Base-by-base conservation (phyloP, 2,113 vertebrate genomes). In the Dermatemys mawii region DNA sequence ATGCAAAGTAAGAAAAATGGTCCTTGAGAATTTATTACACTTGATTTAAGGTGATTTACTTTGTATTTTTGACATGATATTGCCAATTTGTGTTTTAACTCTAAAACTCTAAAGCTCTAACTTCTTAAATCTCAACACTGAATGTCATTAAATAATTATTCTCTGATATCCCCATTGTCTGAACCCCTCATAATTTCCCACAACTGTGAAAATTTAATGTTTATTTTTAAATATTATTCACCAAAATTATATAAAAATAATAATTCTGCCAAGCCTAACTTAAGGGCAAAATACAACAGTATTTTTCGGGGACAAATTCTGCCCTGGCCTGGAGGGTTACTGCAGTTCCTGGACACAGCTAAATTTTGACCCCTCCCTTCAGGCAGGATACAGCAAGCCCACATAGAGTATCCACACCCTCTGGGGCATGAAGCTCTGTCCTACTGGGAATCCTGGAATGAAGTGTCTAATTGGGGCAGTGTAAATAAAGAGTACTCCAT, bases 391-490 rank as follows among this genome's bases (percentile, higher is more conserved):
- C 57, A 60, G 29, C 29, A 29, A 60, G 27, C 55, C 51, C 63
- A 60, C 83, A 91, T 80, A 87, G 12, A 91, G 17, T 38, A 35
- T 48, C 32, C 0, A 0, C 19, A 81, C 13, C 5, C 2, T 41
- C 32, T 16, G 32, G 9, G 4, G 27, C 49, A 85, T 0, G 0
- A 60, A n/a, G n/a, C 21, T 24, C 11, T 38, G 49, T 53, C 6
- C 10, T 17, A 50, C 32, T 12, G 10, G 19, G 78, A 51, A 32
- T 2, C 48, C 17, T 21, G 67, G 67, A 21, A 70, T n/a, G 67
- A 70, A 7, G n/a, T 38, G 10, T 10, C 17, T 38, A 75, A 26
- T 26, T 26, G 24, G 41, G 38, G 35, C 32, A 67, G 24, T 44
- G 12, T 24, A 44, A 75, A 75, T 70, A 70, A 75, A 44, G 10